Evolutionary conservation across 2,113 vertebrate species (phyloP), one percentile per base, ranked within the genome.

Genomic region (Daubentonia madagascariensis): DNA sequence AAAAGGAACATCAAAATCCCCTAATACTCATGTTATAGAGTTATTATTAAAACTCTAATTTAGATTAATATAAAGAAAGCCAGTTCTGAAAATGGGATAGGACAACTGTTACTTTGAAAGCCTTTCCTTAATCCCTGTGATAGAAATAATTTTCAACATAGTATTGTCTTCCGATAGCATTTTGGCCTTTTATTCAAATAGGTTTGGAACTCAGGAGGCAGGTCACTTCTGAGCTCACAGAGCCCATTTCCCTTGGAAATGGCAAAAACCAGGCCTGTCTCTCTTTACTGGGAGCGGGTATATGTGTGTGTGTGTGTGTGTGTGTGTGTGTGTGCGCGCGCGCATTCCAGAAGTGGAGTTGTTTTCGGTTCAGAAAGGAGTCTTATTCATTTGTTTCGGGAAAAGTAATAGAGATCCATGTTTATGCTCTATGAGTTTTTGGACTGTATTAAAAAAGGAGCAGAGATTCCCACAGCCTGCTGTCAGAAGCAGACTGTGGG

Each of bases 51-150:
- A 97, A 86, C 8, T 52, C 35, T 57, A 85, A 86, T 85, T 97
- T 84, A 96, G 84, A 90, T 72, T 85, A 96, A 87, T 79, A 76
- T 75, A 57, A 73, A 86, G 72, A n/a, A 96, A 97, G 23, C 16
- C 75, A 61, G 80, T 95, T 94, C 85, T 95, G 54, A 84, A 97
- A 94, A 92, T 86, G 76, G 40, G 79, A 40, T 18, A 78, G 20
- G 57, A 85, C 40, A 92, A 50, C 28, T 75, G 70, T 70, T 95
- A 85, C 40, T 80, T 35, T 76, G 63, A 94, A 96, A 95, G 85
- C 45, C 30, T 72, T 96, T 83, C 72, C n/a, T 88, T 89, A 75
- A 91, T 75, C 5, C 22, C 83, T 52, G 76, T 23, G 50, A 76
- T 32, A 88, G 70, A 86, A 95, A 80, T 84, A 89, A 89, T 86